Evolutionary conservation across 2,888 invertebrate species (phyloP).

Genomic region (Papilio demoleus): DNA sequence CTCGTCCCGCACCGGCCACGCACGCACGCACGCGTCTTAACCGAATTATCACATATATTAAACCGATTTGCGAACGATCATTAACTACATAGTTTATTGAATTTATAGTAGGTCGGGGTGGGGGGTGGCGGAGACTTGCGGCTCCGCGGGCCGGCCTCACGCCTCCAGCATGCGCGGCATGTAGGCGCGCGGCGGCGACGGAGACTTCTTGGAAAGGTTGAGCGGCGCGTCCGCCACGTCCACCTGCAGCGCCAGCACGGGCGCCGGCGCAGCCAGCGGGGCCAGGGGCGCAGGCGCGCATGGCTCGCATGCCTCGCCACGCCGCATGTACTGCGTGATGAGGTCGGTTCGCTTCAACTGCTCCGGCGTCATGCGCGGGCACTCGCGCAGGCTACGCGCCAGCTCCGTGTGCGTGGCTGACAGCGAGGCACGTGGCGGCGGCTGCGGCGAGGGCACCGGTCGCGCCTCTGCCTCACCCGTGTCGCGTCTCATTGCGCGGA

Average conservation of each 20-base stretch:
- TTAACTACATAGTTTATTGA: conserved; percentile 77
- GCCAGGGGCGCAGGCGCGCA: conserved; percentile 72
- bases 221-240: conserved; percentile 94
- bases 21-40: conserved; percentile 82
- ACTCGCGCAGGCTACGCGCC: conserved; percentile 95
- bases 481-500: conserved; percentile 93
- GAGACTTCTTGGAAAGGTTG: conserved; percentile 94
- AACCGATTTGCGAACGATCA: conserved; percentile 84
- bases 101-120: conserved; percentile 82
- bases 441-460: conserved; percentile 77
- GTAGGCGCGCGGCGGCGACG: conserved; percentile 83
- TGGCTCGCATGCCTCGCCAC: conserved; percentile 83
- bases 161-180: conserved; percentile 86
- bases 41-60: conserved; percentile 87
- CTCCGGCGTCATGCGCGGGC: conserved; percentile 96
- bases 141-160: conserved; percentile 84
- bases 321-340: conserved; percentile 96
- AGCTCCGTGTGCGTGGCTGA: conserved; percentile 95
- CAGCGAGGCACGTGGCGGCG: conserved; percentile 83
- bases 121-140: conserved; percentile 78
- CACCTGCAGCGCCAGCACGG: conserved; percentile 84
- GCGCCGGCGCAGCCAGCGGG: conserved; percentile 70
- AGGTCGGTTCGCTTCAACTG: conserved; percentile 96
- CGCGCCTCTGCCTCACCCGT: conserved; percentile 89
- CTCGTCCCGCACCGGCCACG: conserved; percentile 83